A percentile compares a stretch with the other conserved stretches of the same genome.
phyloP scores from a whole-genome alignment of 2,888 invertebrate species.

The Orthosia gracilis region DNA sequence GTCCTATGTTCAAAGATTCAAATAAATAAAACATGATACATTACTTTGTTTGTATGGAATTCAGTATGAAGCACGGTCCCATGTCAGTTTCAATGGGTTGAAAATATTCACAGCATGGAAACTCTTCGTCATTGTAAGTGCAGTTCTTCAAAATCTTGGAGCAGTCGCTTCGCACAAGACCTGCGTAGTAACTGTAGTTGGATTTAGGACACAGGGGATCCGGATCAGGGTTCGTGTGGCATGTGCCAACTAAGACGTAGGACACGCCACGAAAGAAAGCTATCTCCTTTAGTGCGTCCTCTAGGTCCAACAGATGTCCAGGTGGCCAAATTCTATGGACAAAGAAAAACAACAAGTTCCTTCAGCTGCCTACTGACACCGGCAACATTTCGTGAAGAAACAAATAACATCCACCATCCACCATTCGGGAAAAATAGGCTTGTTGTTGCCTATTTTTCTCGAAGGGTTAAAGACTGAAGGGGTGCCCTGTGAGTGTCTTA shows the following conservation, averaged over 20 bases:
- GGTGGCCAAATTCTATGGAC: conserved; percentile 92
- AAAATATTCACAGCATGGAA: conserved; percentile 93
- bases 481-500: no score
- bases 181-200: conserved; percentile 92
- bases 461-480: no score
- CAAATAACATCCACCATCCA: no score
- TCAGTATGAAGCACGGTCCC: conserved; percentile 92
- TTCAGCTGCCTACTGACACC: no score
- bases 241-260: conserved; percentile 92
- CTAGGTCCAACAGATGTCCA: conserved; percentile 93
- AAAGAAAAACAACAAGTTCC: not conserved
- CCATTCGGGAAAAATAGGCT: no score
- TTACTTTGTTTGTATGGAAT: conserved; percentile 91
- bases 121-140: conserved; percentile 86
- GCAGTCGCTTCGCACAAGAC: conserved; percentile 90
- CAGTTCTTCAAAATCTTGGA: conserved; percentile 88
- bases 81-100: conserved; percentile 91
- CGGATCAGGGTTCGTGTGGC: conserved; percentile 86
- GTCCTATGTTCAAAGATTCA: no score
- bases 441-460: no score
- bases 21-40: not conserved
- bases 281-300: conserved; percentile 93
- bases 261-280: conserved; percentile 93
- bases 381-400: no score
- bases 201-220: conserved; percentile 91